Conservation (phyloP, 2,113 vertebrate species). For the Atherinomorus stipes region DNA sequence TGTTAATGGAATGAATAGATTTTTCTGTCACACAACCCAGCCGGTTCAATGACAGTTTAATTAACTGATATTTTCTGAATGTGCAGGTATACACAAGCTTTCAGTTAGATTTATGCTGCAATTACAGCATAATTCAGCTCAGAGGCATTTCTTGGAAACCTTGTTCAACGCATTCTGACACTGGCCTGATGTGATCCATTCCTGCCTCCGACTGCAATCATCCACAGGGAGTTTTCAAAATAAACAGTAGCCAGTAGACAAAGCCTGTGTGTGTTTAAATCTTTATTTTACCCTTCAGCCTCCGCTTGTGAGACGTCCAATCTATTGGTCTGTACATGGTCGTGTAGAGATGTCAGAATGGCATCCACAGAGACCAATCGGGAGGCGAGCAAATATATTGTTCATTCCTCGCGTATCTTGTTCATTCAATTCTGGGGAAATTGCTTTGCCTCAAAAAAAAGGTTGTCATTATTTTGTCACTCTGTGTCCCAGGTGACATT, state of each 20-base stretch:
- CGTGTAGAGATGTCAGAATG: conserved; percentile 67
- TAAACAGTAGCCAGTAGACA: conserved; percentile 22
- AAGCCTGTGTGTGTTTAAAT: conserved; percentile 53
- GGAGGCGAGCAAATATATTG: conserved; percentile 74
- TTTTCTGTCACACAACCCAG: conserved; percentile 67
- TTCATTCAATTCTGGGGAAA: conserved; percentile 83
- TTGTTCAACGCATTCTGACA: conserved; percentile 30
- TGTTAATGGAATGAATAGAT: conserved; percentile 75
- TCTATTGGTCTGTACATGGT: conserved; percentile 77
- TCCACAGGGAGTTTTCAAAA: conserved; percentile 30
- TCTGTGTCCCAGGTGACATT: conserved; percentile 82
- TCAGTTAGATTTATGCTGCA: conserved; percentile 47
- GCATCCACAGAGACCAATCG: conserved; percentile 79
- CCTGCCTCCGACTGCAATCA: conserved; percentile 17
- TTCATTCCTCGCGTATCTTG: conserved; percentile 76
- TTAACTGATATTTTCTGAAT: conserved; percentile 62
- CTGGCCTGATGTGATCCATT: conserved; percentile 34
- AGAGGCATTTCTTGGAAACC: conserved; percentile 40
- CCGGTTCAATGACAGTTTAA: conserved; percentile 66
- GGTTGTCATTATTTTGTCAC: conserved; percentile 84
- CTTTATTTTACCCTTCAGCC: conserved; percentile 56
- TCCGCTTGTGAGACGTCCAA: conserved; percentile 52
- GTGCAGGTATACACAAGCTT: conserved; percentile 39
- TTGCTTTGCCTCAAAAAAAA: conserved; percentile 76
- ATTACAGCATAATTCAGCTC: conserved; percentile 38